Evolutionary conservation across 2,888 invertebrate genomes (phyloP).

Genomic region (Phymatocera aterrima): DNA sequence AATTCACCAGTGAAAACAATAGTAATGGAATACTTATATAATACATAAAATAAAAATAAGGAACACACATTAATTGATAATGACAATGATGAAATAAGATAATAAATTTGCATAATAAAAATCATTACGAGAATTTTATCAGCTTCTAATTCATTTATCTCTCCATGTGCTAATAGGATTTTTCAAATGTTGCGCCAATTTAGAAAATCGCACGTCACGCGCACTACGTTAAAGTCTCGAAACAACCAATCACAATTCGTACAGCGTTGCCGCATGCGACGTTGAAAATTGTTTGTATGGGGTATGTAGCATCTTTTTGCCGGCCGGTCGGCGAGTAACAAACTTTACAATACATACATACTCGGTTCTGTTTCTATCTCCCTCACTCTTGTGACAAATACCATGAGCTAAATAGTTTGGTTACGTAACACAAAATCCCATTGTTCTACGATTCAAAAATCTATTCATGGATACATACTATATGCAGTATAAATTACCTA

Average conservation of each 20-base stretch:
- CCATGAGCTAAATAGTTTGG: too few species aligned
- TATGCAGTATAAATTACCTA: too few species aligned
- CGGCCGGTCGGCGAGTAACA: not conserved
- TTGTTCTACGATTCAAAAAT: too few species aligned
- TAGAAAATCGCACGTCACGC: too few species aligned
- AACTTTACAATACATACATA: not conserved
- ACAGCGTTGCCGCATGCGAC: slow-evolving; percentile 21
- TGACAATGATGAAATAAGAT: slow-evolving; percentile 57
- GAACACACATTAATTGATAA: slow-evolving; percentile 44
- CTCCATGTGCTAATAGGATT: not conserved
- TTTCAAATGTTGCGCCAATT: not conserved
- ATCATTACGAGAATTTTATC: slow-evolving; percentile 27
- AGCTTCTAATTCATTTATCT: not conserved
- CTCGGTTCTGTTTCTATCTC: not conserved
- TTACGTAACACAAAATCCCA: too few species aligned
- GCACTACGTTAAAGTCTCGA: too few species aligned
- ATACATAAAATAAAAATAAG: not conserved
- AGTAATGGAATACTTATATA: too few species aligned
- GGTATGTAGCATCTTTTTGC: slow-evolving; percentile 7
- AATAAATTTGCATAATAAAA: slow-evolving; percentile 62
- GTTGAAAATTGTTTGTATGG: slow-evolving; percentile 5
- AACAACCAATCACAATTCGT: not conserved
- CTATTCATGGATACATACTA: too few species aligned
- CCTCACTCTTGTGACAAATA: too few species aligned
- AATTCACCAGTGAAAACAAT: too few species aligned